Base-by-base conservation (phyloP, 2,888 invertebrate genomes). In the Euphydryas editha region DNA sequence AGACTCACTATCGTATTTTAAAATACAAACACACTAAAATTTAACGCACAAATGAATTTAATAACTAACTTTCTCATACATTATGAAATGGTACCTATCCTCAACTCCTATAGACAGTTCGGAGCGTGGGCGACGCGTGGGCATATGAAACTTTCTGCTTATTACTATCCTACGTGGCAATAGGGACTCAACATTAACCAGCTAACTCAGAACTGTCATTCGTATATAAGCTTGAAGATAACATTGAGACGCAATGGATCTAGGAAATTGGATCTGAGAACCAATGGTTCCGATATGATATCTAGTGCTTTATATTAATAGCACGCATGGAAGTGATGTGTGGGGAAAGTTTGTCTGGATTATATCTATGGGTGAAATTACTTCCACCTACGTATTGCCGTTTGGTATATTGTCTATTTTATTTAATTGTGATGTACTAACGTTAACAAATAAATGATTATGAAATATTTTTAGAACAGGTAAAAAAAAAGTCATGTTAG, bases 61-160 rank as follows among this genome's bases (percentile, higher is more conserved):
- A 59, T 24, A n/a, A 59, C 57, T 60, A 65, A 61, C 56, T 57
- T 67, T 61, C 51, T 24, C 63, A 44, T 54, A 51, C 46, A 46
- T 24, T 47, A 55, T 46, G 47, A 58, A 63, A 58, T 49, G 17
- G 63, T 59, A 30, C 30, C 30, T 30, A 62, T 66, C 64, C 47
- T 60, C 60, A 65, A 56, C 66, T 56, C 76, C 80, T 75, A 76
- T 82, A 49, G 83, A 83, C 79, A 82, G 79, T 77, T 77, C 74
- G 69, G 69, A 58, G 69, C 79, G 92, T 91, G 80, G 91, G 91
- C 83, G 91, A 73, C 71, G 87, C 87, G 92, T 92, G 85, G 92
- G 92, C 80, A 87, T 80, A 78, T 75, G 85, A 85, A 85, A 89
- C 85, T 86, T 85, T 83, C 82, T 85, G 87, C 87, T 85, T 85